phyloP scores from a whole-genome alignment of 2,888 invertebrate species.

The Dryobota labecula region DNA sequence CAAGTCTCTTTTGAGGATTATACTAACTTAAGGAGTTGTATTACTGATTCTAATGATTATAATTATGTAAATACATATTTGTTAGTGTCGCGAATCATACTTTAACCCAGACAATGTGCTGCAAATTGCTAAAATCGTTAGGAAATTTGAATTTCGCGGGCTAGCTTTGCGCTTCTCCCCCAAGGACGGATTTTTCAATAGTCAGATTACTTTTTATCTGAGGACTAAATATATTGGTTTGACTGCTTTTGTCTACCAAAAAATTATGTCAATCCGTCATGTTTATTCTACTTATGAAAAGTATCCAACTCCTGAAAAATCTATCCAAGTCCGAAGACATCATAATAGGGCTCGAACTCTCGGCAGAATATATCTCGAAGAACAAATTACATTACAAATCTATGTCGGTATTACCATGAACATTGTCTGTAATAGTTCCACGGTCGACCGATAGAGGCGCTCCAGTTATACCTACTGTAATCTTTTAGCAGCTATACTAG shows the following conservation, averaged over 20 bases:
- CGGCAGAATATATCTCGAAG: neutral
- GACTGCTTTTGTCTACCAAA: neutral
- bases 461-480: neutral
- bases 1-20: no score
- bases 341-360: neutral
- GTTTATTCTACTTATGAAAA: neutral
- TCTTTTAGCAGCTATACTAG: neutral
- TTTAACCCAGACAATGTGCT: no score
- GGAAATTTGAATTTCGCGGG: no score
- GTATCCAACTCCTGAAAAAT: neutral
- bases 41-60: no score
- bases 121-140: no score
- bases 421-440: slow-evolving; percentile 7
- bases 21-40: no score
- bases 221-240: neutral
- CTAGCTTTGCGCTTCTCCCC: no score
- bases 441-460: slow-evolving; percentile 19
- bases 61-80: no score
- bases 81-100: no score
- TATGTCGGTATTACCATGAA: neutral
- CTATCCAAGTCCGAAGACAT: neutral
- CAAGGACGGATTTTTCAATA: neutral
- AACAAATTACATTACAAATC: neutral
- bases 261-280: neutral
- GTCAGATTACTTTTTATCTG: neutral